Conservation (phyloP, 2,113 vertebrate genomes). For the Oreochromis spilurus region DNA sequence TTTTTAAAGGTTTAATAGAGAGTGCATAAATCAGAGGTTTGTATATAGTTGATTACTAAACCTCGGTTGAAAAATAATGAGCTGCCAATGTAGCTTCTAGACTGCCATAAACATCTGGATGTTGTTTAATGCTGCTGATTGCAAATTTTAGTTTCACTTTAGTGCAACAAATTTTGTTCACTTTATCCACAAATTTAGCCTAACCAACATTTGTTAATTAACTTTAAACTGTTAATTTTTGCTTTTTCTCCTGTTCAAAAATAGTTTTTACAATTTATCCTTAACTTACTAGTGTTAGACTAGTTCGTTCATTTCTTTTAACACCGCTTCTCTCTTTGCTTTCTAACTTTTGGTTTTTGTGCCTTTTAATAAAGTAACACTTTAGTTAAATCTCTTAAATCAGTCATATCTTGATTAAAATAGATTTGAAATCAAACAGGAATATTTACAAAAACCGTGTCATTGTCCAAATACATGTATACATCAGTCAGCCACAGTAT, state of each 20-base stretch:
- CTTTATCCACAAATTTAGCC: neutral
- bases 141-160: too few species aligned
- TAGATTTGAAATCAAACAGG: neutral
- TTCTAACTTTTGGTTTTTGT: neutral
- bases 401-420: neutral
- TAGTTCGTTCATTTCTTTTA: neutral
- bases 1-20: neutral
- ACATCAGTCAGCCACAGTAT: neutral
- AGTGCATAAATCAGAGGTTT: neutral
- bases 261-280: neutral
- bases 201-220: neutral
- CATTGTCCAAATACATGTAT: neutral
- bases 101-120: neutral
- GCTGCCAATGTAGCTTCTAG: neutral
- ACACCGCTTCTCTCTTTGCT: neutral
- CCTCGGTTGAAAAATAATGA: neutral
- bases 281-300: neutral
- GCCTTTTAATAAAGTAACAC: neutral
- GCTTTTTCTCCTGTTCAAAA: neutral
- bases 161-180: neutral
- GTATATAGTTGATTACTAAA: neutral
- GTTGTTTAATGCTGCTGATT: neutral
- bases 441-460: neutral
- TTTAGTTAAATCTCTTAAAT: neutral
- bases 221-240: neutral